Percentiles rank a stretch among this genome's conserved stretches.
Evolutionary conservation across 1,140 invertebrate species (phyloP).

Genomic region (Chrysomallon squamiferum): DNA sequence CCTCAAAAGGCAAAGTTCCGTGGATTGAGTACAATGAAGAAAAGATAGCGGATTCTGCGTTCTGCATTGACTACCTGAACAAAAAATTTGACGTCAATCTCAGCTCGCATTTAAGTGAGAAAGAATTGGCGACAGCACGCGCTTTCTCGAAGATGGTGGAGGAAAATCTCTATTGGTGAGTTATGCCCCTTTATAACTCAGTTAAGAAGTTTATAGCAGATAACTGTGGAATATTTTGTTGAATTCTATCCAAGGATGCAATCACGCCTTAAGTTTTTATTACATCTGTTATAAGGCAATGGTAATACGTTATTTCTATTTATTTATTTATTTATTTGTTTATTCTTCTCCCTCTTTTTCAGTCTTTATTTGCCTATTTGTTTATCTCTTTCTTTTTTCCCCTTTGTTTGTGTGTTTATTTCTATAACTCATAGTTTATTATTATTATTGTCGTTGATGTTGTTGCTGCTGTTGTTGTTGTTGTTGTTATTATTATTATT

Average conservation of each 20-base stretch:
- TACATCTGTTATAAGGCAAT: neutral
- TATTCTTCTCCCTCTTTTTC: neutral
- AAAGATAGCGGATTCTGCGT: conserved; percentile 59
- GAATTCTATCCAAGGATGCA: neutral
- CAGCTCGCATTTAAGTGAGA: conserved; percentile 30
- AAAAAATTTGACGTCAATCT: conserved; percentile 44
- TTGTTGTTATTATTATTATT: too few species aligned
- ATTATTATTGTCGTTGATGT: too few species aligned
- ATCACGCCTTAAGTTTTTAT: neutral
- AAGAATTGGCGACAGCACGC: conserved; percentile 35
- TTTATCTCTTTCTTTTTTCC: too few species aligned
- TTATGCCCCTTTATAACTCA: neutral
- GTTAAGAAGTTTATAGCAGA: neutral
- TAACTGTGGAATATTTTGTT: neutral
- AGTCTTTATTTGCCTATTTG: neutral
- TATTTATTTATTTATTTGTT: neutral
- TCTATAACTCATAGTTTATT: too few species aligned
- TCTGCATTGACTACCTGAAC: conserved; percentile 58
- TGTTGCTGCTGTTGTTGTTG: too few species aligned
- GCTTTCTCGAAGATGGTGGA: conserved; percentile 53
- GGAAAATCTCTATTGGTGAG: conserved; percentile 58
- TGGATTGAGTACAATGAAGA: conserved; percentile 64
- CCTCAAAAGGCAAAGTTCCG: conserved; percentile 51
- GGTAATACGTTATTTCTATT: neutral
- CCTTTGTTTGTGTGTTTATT: too few species aligned